Base-by-base conservation (phyloP, 2,113 vertebrate species). In the Leuciscus idus region DNA sequence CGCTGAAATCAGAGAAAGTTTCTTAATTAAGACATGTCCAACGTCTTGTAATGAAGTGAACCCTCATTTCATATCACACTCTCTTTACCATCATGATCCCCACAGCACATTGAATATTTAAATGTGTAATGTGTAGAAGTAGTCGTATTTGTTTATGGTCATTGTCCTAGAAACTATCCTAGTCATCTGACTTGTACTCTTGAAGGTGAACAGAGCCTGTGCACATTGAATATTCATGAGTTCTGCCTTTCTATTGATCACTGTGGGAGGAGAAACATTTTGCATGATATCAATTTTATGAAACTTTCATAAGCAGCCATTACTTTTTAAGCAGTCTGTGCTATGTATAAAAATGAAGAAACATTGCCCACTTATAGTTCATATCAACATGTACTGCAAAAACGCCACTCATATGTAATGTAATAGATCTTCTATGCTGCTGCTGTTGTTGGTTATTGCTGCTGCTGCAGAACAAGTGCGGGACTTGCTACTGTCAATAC, bases 191-290 rank as follows among this genome's bases (percentile, higher is more conserved):
- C 72, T 48, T 26, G 36, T 26, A 11, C 11, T 26, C 72, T 50
- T 36, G 66, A n/a, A 28, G 26, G 57, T 61, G 57, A 61, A 61
- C 2, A 61, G 21, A 61, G 57, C 2, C 7, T 7, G 2, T 59
- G 3, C 3, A 50, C 48, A 15, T 28, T 70, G 12, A 33, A 70
- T 70, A 36, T 33, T 36, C 17, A 70, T 70, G 73, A 76, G n/a
- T 75, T 75, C 4, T 23, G n/a, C 23, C n/a, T n/a, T 50, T 75
- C 43, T 75, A 75, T 50, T 75, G 46, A 75, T 3, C 73, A 76
- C n/a, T 6, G 11, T 11, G 23, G 72, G 72, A 75, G 72, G 43
- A 26, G 39, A 15, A 15, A 6, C 13, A 73, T 23, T 6, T 5
- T n/a, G 21, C 36, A 46, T 36, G 19, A 70, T 36, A 70, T 3